Percentiles rank a stretch among this genome's conserved stretches.
Conservation (phyloP, 92 coral and sea anemone genomes). For the Bergia puertoricense region DNA sequence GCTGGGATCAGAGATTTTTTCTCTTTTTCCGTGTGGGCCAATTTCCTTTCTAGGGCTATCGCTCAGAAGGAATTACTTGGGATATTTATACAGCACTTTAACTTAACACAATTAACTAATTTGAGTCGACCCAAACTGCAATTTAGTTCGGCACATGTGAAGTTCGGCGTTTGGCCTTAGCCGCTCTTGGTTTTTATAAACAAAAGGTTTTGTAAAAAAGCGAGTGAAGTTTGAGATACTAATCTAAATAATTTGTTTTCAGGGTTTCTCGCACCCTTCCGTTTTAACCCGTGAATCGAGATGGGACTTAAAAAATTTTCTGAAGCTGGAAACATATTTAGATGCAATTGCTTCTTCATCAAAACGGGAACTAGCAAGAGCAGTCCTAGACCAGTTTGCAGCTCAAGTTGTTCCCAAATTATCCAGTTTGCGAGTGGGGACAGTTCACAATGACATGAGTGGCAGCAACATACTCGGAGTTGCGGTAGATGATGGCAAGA, state of each 20-base stretch:
- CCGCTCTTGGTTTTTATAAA: no score
- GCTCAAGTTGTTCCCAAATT: constrained; percentile 56
- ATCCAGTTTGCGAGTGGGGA: constrained; percentile 51
- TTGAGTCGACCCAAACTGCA: no score
- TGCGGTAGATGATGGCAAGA: neutral
- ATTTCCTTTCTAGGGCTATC: no score
- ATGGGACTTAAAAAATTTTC: constrained; percentile 71
- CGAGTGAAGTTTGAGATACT: neutral
- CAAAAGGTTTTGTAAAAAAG: no score
- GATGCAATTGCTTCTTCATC: constrained; percentile 33
- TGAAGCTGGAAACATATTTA: constrained; percentile 52
- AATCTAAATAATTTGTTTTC: neutral
- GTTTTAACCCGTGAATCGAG: constrained; percentile 41
- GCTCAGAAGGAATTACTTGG: no score
- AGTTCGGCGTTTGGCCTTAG: no score
- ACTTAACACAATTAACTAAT: no score
- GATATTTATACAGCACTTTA: no score
- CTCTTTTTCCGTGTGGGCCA: no score
- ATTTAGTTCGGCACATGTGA: no score
- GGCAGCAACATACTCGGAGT: constrained; percentile 28
- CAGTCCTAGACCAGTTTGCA: constrained; percentile 46
- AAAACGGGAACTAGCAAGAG: constrained; percentile 42
- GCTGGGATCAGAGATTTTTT: no score
- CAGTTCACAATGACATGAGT: constrained; percentile 61
- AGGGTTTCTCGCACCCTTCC: constrained; percentile 64